Conservation (phyloP, 2,797 vertebrate genomes). For the Sebastes goodei region DNA sequence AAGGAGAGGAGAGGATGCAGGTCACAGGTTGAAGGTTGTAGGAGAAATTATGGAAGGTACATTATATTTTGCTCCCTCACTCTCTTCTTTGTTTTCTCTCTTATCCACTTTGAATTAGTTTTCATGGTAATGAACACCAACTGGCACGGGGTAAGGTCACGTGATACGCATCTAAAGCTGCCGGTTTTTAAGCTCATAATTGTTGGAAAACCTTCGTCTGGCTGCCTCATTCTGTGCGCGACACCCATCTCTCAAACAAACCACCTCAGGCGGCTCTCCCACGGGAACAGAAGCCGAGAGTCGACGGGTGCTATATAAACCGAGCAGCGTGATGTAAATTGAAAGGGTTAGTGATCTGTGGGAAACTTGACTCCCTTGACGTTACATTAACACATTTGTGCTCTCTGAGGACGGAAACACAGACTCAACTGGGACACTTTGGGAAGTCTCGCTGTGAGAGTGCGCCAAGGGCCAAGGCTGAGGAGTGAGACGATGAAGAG, state of each 20-base stretch:
- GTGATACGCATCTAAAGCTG: constrained; percentile 9
- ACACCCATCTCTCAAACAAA: constrained; percentile 9
- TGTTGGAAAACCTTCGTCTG: constrained; percentile 11
- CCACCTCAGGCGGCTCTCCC: constrained; percentile 13
- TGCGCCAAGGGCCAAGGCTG: neutral
- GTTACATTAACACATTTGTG: constrained; percentile 50
- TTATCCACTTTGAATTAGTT: neutral
- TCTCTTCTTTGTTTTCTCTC: neutral
- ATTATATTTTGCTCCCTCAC: neutral
- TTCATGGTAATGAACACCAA: neutral
- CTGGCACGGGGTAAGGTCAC: neutral
- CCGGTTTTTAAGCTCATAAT: constrained; percentile 21
- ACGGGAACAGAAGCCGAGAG: constrained; percentile 29
- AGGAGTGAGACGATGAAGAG: neutral
- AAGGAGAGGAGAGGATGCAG: neutral
- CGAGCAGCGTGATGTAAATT: constrained; percentile 67
- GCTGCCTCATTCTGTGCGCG: neutral
- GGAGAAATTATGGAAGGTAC: neutral
- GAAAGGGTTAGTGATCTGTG: constrained; percentile 70
- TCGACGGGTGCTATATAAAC: constrained; percentile 51
- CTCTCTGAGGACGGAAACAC: constrained; percentile 27
- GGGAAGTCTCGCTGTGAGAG: neutral
- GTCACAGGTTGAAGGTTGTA: constrained; percentile 5
- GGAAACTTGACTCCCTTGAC: constrained; percentile 62
- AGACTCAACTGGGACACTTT: constrained; percentile 12